Evolutionary conservation across 1,140 invertebrate genomes (phyloP), one percentile per base, ranked within the genome.

Genomic region (Hermatobates lingyangjiaoensis): DNA sequence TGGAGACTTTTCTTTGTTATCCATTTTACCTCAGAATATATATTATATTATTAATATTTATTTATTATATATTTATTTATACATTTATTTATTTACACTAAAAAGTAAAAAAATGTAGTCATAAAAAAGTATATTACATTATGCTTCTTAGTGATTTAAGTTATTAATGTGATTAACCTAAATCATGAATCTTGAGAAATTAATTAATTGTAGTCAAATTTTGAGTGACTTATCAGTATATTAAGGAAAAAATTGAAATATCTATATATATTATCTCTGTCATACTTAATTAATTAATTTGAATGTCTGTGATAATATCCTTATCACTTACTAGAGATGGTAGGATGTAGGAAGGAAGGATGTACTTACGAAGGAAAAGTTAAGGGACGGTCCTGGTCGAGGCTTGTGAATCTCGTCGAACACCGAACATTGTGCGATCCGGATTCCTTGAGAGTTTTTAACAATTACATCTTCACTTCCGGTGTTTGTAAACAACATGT

Each of bases 401-500:
- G 63, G 72, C 67, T 72, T 79, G 60, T 69, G 71, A 56, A 66
- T 73, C 59, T 69, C 65, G 62, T 80, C 77, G 59, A 87, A 87
- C 55, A 80, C 75, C 0, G 82, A 81, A 64, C 84, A 87, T 57
- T 85, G 81, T 3, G 83, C 83, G 62, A 80, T 83, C 58, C 84
- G 68, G 1, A 88, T 79, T n/a, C 84, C 84, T 53, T 81, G 80
- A 1, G 82, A 77, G 63, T 83, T 85, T 48, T 82, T 81, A 3
- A 84, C 82, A 51, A 81, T 77, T 18, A 87, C 82, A 44, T 81
- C 81, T 61, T 86, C 83, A 45, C 80, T 75, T 44, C 79, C 81
- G 27, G 78, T 79, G 58, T 83, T 82, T 1, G 80, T 85, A 63
- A 85, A 87, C 4, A 86, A 66, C 83, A 89, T 87, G 62, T 89